Evolutionary conservation across 2,113 vertebrate species (phyloP), one percentile per base, ranked within the genome.

Genomic region (Brachypteracias leptosomus): DNA sequence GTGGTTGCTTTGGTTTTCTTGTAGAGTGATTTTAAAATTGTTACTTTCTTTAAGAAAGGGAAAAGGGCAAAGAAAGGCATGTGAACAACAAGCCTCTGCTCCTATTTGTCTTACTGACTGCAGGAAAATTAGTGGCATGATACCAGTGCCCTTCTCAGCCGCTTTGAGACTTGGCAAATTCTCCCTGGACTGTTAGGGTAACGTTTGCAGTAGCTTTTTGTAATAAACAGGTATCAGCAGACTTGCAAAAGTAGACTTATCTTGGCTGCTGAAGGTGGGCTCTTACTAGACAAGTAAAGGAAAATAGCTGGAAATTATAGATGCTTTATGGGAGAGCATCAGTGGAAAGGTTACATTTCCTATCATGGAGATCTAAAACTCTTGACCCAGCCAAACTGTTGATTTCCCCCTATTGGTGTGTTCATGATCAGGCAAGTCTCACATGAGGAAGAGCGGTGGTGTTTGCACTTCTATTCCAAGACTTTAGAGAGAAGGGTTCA

Each of bases 151-250:
- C 84, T 96, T 87, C 61, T 87, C 80, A 81, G 70, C 66, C 54
- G 29, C 89, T 92, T 66, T 65, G 86, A 78, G 73, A 81, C 80
- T 89, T 92, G 87, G 77, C 73, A 89, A 68, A 51, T 85, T 80
- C 87, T 92, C 52, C 57, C 19, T 68, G n/a, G 35, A 38, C 72
- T 75, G 36, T 73, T 81, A 92, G 80, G 52, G 46, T 88, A 74
- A 86, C 44, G 47, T 74, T 90, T 92, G 83, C 81, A 83, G 94
- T 94, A 88, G 54, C 54, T 42, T 88, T 89, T 73, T 61, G 36
- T 78, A 75, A 65, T 72, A 85, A 94, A 66, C 52, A 61, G 52
- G 29, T 77, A 75, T 71, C 84, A 87, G 80, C 93, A 87, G 57
- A 54, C 44, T 75, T 95, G 85, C 92, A 81, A 74, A 67, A 38